Conservation (phyloP, 1,140 invertebrate species). For the Ditylenchus dipsaci region DNA sequence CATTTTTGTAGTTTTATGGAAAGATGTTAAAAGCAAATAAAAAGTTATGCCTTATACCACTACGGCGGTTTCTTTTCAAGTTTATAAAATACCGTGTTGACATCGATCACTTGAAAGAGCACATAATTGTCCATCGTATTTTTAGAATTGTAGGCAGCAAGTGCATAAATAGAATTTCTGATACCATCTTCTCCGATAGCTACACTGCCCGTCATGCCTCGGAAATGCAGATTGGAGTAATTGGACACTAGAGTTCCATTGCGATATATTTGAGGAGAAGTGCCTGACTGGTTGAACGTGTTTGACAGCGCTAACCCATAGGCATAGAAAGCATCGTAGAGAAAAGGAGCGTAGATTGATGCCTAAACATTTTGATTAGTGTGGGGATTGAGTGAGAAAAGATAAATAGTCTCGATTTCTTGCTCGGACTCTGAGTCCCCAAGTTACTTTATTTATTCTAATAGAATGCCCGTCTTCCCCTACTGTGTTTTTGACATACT, state of each 20-base stretch:
- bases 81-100: too few species aligned
- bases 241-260: conserved; percentile 29
- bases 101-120: neutral
- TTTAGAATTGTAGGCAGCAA: neutral
- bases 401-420: conserved; percentile 6
- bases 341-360: conserved; percentile 33
- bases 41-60: too few species aligned
- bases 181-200: neutral
- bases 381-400: neutral
- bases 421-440: too few species aligned
- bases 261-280: conserved; percentile 19
- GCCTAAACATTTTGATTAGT: conserved; percentile 19
- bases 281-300: conserved; percentile 28
- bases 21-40: too few species aligned
- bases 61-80: too few species aligned
- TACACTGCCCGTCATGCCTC: conserved; percentile 15
- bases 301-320: conserved; percentile 27
- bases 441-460: too few species aligned
- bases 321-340: conserved; percentile 33
- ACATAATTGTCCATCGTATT: neutral
- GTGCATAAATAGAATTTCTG: neutral
- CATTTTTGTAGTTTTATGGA: too few species aligned
- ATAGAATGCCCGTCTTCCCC: too few species aligned
- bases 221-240: neutral
- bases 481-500: too few species aligned